Base-by-base conservation (phyloP, 2,113 vertebrate species). In the Ginglymostoma cirratum region DNA sequence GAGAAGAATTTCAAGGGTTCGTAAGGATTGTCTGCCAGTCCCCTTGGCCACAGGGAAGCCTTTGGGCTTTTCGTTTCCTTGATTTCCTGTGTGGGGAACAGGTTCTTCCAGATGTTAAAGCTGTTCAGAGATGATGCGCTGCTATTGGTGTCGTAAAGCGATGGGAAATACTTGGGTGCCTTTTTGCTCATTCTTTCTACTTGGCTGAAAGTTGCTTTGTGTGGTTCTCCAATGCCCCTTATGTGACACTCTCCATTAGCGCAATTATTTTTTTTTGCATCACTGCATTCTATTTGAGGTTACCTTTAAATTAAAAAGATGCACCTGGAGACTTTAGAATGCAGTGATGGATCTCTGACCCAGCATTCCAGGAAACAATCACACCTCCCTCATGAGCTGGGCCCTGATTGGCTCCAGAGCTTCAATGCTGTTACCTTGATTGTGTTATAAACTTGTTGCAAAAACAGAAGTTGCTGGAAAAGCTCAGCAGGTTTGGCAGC, bases 1-100 rank as follows among this genome's bases (percentile, higher is more conserved):
- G 97, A 97, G 96, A 97, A 98, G 96, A 98, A 97, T 52, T 97
- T 96, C 95, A 98, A 96, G 52, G 98, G 98, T 95, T 98, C 97
- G 38, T 98, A 98, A 21, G 96, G 96, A 55, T 97, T 96, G 96
- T 97, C 92, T 45, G 97, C 97, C 85, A 98, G 96, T 12, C 95
- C 97, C 0, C 96, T 96, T 0, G 98, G 98, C 98, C 98, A 98
- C 38, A 97, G 97, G 2, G 96, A 96, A 34, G 96, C 96, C 96
- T 96, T 96, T 23, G 96, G 96, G 38, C 96, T 4, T 94, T 96
- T 48, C 96, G 80, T 30, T 89, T 93, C 52, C 94, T 80, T 96
- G 93, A 96, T 85, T 95, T 96, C 96, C 67, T 96, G 55, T 0
- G 96, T 96, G 23, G 96, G 96, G 21, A 97, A 96, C 42, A 97